These are phyloP conservation scores for Daubentonia madagascariensis DNA, from an alignment of 2,113 vertebrate genomes.

Conservation along the genomic window DNA sequence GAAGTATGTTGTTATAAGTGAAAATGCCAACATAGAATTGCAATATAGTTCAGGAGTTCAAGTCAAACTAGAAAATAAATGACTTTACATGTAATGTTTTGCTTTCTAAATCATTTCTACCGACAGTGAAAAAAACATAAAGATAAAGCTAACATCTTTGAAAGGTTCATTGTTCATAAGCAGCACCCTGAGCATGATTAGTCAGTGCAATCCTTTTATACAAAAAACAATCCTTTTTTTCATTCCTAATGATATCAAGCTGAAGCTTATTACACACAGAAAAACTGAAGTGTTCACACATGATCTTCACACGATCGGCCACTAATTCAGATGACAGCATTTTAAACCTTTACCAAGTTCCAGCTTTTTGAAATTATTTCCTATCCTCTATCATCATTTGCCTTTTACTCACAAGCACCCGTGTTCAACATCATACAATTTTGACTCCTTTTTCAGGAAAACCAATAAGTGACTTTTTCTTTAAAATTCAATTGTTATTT, in stretches of 20 bases:
- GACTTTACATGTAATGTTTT: constrained; percentile 68
- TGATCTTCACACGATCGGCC: not conserved
- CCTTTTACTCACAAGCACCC: not conserved
- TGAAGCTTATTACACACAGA: constrained; percentile 36
- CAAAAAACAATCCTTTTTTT: constrained; percentile 68
- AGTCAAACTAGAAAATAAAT: constrained; percentile 72
- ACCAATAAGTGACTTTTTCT: not conserved
- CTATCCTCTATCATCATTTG: not conserved
- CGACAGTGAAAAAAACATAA: constrained; percentile 76
- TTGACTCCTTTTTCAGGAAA: not conserved
- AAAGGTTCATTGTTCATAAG: constrained; percentile 59
- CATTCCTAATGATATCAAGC: constrained; percentile 72
- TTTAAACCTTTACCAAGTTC: not conserved
- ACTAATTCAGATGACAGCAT: not conserved
- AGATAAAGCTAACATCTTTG: constrained; percentile 72
- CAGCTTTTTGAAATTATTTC: not conserved
- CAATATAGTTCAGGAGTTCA: constrained; percentile 63
- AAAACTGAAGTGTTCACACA: not conserved
- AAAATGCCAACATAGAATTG: constrained; percentile 53
- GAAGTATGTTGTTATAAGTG: constrained; percentile 66
- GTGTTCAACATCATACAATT: not conserved
- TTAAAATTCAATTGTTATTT: not conserved
- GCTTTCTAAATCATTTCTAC: constrained; percentile 72
- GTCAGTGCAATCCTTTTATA: constrained; percentile 74
- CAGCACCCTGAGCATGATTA: constrained; percentile 50